A percentile compares a stretch with the other conserved stretches of the same genome.
Evolutionary conservation across 2,888 invertebrate genomes (phyloP).

Genomic region (Pachliopta kotzebuea): DNA sequence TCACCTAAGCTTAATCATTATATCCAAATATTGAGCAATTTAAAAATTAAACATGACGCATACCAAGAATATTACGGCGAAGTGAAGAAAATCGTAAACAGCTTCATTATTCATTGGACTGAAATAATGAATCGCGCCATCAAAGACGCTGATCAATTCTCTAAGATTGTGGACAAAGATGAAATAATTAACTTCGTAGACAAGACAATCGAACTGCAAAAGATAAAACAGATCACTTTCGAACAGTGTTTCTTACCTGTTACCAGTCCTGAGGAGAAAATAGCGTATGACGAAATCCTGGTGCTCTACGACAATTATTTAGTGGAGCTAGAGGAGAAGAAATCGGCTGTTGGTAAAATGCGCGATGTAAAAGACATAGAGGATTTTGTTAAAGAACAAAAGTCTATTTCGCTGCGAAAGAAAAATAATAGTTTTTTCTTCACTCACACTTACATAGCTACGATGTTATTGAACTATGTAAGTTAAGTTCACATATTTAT

Average conservation of each 20-base stretch:
- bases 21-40: conserved; percentile 39
- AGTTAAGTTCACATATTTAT: too few species aligned
- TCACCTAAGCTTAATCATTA: conserved; percentile 44
- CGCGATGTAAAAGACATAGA: conserved; percentile 45
- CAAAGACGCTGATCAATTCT: conserved; percentile 44
- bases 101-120: conserved; percentile 48
- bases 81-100: conserved; percentile 47
- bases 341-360: conserved; percentile 38
- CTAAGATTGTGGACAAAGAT: conserved; percentile 37
- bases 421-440: conserved; percentile 47
- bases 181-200: conserved; percentile 44
- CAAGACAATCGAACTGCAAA: conserved; percentile 43
- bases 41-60: conserved; percentile 45
- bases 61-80: conserved; percentile 55
- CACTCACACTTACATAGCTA: conserved; percentile 46
- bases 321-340: conserved; percentile 38
- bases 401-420: conserved; percentile 41
- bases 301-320: conserved; percentile 38
- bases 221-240: conserved; percentile 45
- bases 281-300: conserved; percentile 44
- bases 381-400: conserved; percentile 45
- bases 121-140: conserved; percentile 45
- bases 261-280: conserved; percentile 39
- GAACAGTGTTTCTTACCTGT: conserved; percentile 45
- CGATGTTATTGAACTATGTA: conserved; percentile 47